Evolutionary conservation across 2,797 vertebrate species (phyloP).

Genomic region (Spizella passerina): DNA sequence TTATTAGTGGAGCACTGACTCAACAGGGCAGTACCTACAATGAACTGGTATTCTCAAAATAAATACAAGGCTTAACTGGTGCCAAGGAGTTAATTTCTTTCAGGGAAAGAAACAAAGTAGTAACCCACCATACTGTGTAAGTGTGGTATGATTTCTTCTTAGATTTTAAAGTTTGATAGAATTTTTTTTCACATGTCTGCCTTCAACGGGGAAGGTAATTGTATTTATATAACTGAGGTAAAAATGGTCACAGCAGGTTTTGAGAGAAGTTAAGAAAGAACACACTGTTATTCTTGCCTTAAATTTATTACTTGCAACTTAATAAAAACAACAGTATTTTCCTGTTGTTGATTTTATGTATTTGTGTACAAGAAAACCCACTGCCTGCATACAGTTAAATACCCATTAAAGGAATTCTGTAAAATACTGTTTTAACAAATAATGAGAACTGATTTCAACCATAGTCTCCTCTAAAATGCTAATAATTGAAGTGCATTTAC

Average conservation of each 20-base stretch:
- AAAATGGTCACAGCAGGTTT: not conserved
- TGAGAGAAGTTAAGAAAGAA: not conserved
- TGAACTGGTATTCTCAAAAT: not conserved
- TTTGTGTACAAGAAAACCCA: not conserved
- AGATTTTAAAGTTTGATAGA: not conserved
- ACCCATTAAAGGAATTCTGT: not conserved
- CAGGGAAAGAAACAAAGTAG: not conserved
- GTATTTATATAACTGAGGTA: not conserved
- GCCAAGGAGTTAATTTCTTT: not conserved
- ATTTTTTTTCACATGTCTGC: not conserved
- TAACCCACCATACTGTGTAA: accelerated
- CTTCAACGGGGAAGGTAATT: not conserved
- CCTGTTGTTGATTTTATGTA: not conserved
- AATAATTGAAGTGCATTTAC: not conserved
- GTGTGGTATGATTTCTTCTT: not conserved
- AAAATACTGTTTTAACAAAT: not conserved
- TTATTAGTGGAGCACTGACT: not conserved
- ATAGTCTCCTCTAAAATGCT: not conserved
- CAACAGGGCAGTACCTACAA: not conserved
- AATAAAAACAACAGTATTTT: not conserved
- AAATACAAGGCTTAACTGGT: not conserved
- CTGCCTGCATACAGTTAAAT: not conserved
- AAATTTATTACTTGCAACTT: not conserved
- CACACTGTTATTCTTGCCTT: not conserved
- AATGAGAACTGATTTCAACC: not conserved